A percentile compares a stretch with the other conserved stretches of the same genome.
Evolutionary conservation across 1,140 invertebrate genomes (phyloP).

Genomic region (Yoshiicerus persimilis): DNA sequence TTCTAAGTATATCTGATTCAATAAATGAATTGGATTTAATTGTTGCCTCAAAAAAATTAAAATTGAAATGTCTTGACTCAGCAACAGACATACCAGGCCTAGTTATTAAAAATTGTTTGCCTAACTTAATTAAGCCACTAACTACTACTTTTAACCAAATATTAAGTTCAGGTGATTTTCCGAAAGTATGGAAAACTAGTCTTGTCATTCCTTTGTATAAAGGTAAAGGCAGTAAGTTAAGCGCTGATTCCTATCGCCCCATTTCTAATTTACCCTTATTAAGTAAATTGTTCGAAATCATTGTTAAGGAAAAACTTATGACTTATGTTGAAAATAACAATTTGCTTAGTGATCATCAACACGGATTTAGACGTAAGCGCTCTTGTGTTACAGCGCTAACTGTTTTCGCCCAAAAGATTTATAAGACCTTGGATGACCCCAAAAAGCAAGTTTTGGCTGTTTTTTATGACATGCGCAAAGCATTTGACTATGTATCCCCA

Average conservation of each 20-base stretch:
- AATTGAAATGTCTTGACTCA: not conserved
- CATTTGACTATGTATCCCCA: not conserved
- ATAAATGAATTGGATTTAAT: not conserved
- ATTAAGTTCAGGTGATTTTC: not conserved
- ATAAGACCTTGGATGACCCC: too few species aligned
- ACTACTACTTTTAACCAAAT: not conserved
- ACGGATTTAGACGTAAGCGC: conserved; percentile 11
- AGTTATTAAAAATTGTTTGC: not conserved
- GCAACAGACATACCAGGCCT: not conserved
- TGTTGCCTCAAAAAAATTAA: not conserved
- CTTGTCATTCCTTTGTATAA: too few species aligned
- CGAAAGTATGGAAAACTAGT: not conserved
- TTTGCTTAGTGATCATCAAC: not conserved
- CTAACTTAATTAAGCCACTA: not conserved
- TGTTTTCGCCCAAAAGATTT: too few species aligned
- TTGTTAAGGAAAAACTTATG: not conserved
- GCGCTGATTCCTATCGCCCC: too few species aligned
- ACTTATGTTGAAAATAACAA: too few species aligned
- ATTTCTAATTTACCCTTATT: too few species aligned
- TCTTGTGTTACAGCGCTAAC: too few species aligned
- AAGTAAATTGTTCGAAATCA: not conserved
- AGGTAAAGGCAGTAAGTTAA: too few species aligned
- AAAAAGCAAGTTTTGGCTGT: too few species aligned
- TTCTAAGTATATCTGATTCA: too few species aligned
- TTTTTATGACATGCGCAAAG: too few species aligned